Percentiles rank a stretch among this genome's conserved stretches.
Evolutionary conservation across 1,140 invertebrate species (phyloP).

Genomic region (Drosophila virilis): DNA sequence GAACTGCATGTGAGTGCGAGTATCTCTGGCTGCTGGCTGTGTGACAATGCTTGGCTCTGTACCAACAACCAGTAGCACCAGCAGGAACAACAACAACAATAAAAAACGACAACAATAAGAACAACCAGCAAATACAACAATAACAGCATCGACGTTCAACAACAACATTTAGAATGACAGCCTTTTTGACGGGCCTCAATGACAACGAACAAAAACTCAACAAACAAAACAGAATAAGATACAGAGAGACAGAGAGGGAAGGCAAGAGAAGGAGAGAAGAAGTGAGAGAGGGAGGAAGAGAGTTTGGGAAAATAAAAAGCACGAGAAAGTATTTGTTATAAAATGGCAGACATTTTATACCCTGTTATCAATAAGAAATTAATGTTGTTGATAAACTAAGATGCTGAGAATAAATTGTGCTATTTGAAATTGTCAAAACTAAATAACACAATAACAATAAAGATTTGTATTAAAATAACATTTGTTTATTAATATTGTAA

Average conservation of each 20-base stretch:
- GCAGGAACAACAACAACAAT: constrained; percentile 26
- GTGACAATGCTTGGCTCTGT: constrained; percentile 41
- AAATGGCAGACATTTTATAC: constrained; percentile 2
- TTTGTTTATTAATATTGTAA: too few species aligned
- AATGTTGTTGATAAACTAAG: not conserved
- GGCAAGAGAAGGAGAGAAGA: not conserved
- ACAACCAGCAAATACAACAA: not conserved
- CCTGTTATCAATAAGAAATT: not conserved
- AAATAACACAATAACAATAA: too few species aligned
- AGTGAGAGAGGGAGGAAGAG: not conserved
- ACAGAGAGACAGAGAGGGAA: not conserved
- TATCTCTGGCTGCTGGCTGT: constrained; percentile 11
- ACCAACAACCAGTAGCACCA: constrained; percentile 35
- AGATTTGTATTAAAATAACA: too few species aligned
- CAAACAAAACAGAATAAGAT: constrained; percentile 4
- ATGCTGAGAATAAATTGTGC: not conserved
- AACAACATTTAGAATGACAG: constrained; percentile 53
- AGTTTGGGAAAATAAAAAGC: not conserved
- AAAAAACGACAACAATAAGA: constrained; percentile 6
- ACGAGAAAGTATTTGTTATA: not conserved
- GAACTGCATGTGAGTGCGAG: constrained; percentile 57
- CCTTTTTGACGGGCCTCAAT: constrained; percentile 65
- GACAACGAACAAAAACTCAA: constrained; percentile 33
- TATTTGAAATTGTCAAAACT: not conserved
- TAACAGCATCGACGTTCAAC: constrained; percentile 22